Percentiles rank a stretch among this genome's conserved stretches.
Evolutionary conservation across 2,797 vertebrate genomes (phyloP).

Genomic region (Morus bassanus): DNA sequence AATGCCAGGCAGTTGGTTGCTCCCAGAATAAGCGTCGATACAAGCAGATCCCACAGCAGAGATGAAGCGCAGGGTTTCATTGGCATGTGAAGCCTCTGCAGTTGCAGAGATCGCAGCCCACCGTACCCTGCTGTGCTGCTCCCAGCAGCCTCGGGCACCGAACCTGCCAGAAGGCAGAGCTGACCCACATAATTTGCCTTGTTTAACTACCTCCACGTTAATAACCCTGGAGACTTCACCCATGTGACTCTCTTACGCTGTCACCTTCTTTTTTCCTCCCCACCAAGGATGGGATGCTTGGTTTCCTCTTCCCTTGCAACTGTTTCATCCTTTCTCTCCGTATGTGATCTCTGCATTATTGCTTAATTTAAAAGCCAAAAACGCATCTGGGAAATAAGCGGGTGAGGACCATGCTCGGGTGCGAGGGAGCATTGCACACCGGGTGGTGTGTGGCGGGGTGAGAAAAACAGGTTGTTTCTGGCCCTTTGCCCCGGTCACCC

Average conservation of each 20-base stretch:
- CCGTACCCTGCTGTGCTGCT: neutral
- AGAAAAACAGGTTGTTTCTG: neutral
- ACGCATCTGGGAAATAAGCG: neutral
- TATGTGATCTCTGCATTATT: neutral
- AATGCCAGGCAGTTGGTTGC: neutral
- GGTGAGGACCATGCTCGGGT: neutral
- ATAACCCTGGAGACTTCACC: neutral
- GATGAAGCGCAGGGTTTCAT: neutral
- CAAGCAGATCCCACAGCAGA: neutral
- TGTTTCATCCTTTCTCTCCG: neutral
- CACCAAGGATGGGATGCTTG: too few relatives aligned
- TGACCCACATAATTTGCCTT: neutral
- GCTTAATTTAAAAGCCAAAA: neutral
- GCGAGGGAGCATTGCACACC: neutral
- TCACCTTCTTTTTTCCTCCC: neutral
- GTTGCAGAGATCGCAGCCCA: neutral
- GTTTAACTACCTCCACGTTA: neutral
- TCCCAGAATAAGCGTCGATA: neutral
- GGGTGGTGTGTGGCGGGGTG: rapidly evolving
- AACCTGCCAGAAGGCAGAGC: neutral
- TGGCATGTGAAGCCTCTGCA: neutral
- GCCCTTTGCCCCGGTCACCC: neutral
- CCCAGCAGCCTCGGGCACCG: neutral
- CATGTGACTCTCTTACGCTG: neutral
- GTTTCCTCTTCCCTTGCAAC: neutral